Base-by-base conservation (phyloP, 2,113 vertebrate species). In the Protomyctophum bolini region DNA sequence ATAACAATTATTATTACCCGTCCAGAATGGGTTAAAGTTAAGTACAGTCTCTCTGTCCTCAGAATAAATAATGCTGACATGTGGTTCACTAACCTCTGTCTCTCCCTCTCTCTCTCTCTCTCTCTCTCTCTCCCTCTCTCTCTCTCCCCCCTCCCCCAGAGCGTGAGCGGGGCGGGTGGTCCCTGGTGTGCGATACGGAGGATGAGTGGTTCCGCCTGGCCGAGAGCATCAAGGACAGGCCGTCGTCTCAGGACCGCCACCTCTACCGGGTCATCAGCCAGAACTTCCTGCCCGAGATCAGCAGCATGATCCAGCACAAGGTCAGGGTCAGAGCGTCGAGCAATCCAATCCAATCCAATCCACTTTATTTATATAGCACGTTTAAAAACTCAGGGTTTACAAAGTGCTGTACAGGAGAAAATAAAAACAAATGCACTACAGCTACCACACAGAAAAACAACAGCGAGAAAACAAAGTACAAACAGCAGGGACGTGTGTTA, bases 221-320 rank as follows among this genome's bases (percentile, higher is more conserved):
- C 0, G 95, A 98, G 71, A 96, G 95, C 89, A 96, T 99, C 81
- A 94, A 96, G 91, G 96, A 97, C 86, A 96, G 95, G 85, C 91
- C 90, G 64, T 96, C 96, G 70, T 92, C 95, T 57, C 91, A 96
- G 87, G 98, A 99, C 82, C 90, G 95, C 54, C 98, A 99, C 83
- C 96, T 99, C 70, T 95, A 98, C 87, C 96, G 95, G 71, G 94
- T 98, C 81, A 94, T 99, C 91, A 98, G 94, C 73, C 96, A 98
- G 86, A 97, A 99, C 89, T 99, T 99, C 92, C 91, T 99, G 79
- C 97, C 97, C 0, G 97, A 98, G 90, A 99, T 99, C 89, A 95
- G 96, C 91, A 98, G 91, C 91, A 99, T 98, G 97, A 98, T 98
- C 64, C 93, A 97, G 72, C 96, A 98, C 92, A 98, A 97, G 96